These are phyloP conservation scores for Lasioglossum zephyrum DNA, from an alignment of 2,888 invertebrate genomes.

Conservation along the genomic window DNA sequence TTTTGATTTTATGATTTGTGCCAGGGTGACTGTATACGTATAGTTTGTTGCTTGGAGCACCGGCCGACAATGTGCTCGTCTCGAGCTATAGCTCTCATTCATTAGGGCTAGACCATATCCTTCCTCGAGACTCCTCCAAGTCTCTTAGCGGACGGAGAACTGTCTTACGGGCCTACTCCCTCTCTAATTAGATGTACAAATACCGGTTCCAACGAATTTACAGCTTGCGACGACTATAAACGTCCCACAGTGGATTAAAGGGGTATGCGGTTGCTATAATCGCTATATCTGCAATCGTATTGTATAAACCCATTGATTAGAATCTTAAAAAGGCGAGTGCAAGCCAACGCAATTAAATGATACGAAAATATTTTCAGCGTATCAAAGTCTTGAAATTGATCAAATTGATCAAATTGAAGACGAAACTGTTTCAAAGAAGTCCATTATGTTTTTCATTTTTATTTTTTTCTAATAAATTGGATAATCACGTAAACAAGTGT, in stretches of 20 bases:
- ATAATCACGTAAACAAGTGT: not conserved
- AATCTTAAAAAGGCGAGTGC: not conserved
- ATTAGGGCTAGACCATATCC: slow-evolving; percentile 47
- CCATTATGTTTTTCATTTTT: not conserved
- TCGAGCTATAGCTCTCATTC: slow-evolving; percentile 38
- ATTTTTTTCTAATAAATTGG: not conserved
- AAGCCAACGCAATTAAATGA: not conserved
- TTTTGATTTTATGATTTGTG: not conserved
- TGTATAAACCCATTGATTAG: not conserved
- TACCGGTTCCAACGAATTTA: slow-evolving; percentile 19
- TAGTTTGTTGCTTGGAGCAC: slow-evolving; percentile 10
- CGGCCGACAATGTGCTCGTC: slow-evolving; percentile 30
- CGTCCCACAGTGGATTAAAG: not conserved
- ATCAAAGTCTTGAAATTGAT: not conserved
- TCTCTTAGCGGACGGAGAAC: slow-evolving; percentile 37
- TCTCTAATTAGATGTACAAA: slow-evolving; percentile 38
- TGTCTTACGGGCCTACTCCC: slow-evolving; percentile 5
- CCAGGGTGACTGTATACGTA: not conserved
- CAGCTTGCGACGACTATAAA: slow-evolving; percentile 5
- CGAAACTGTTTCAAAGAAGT: not conserved
- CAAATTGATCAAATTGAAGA: not conserved
- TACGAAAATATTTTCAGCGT: not conserved
- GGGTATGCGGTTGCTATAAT: not conserved
- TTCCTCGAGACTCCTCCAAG: slow-evolving; percentile 41
- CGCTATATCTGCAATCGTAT: not conserved